Evolutionary conservation across 2,797 vertebrate genomes (phyloP), one percentile per base, ranked within the genome.

Genomic region (Sebastes nivosus): DNA sequence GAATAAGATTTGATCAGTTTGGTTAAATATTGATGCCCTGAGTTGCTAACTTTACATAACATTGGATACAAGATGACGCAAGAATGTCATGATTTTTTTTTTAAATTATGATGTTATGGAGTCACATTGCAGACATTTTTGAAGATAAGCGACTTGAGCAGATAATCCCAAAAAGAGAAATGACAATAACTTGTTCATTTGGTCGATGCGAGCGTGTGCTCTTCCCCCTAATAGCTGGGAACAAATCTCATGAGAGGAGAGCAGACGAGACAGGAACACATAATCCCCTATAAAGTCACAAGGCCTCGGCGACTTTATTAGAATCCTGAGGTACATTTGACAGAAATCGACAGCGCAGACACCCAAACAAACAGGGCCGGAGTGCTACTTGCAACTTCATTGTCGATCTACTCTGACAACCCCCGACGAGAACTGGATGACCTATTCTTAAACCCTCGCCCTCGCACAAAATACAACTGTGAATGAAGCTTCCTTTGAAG

Each of bases 271-370:
- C 72, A 58, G 71, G 86, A 82, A 91, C 89, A 91, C 67, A 73
- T 90, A 92, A 93, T 88, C 84, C 73, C 57, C 2, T 9, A 79
- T 79, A 84, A 91, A 90, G 77, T 85, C 88, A 68, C 61, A 55
- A 22, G 63, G 78, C 59, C 22, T 58, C 2, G 1, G 11, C 22
- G 4, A 61, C 76, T 88, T 88, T 87, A 88, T 89, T 89, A 81
- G 57, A 83, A 85, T 73, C 80, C 65, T 16, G 58, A 81, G 60
- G 60, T 73, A 25, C 67, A 34, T 78, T 72, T 72, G 66, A 72
- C 75, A 59, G 60, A 88, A 84, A 77, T 80, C 72, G 73, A 36
- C 75, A 22, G 46, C 7, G 5, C 76, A 74, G 77, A 72, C 77
- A 74, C 30, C 30, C 52, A 83, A 84, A 87, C 88, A 89, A 85